These are phyloP conservation scores for Sebastes fasciatus DNA, from an alignment of 2,113 vertebrate genomes.

Conservation along the genomic window DNA sequence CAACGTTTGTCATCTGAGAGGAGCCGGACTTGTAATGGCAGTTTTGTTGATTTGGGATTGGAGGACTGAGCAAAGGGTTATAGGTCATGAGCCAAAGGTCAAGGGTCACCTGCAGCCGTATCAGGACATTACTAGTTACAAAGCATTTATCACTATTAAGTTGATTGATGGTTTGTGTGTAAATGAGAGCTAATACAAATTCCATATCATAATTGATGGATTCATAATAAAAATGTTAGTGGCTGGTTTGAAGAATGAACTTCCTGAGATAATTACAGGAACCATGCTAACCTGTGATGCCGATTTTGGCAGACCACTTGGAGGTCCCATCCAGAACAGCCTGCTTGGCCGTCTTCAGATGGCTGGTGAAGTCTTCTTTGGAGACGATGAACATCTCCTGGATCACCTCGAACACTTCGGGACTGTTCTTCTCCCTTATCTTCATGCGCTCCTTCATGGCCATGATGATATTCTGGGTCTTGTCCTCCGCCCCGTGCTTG, in stretches of 20 bases:
- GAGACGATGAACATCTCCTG: constrained; percentile 95
- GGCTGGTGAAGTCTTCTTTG: constrained; percentile 91
- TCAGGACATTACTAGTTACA: neutral
- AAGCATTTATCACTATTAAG: neutral
- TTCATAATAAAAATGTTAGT: neutral
- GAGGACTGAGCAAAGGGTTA: constrained; percentile 11
- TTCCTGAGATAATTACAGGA: neutral
- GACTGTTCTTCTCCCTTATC: constrained; percentile 95
- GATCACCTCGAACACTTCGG: constrained; percentile 96
- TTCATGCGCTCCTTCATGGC: constrained; percentile 99
- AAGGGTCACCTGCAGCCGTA: constrained; percentile 2
- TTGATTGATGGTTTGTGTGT: neutral
- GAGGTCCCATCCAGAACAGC: constrained; percentile 96
- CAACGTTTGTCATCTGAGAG: constrained; percentile 30
- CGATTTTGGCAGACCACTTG: constrained; percentile 99
- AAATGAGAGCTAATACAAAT: neutral
- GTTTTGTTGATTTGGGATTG: constrained; percentile 24
- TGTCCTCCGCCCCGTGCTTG: constrained; percentile 97
- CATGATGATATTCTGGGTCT: constrained; percentile 97
- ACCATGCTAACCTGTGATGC: constrained; percentile 91
- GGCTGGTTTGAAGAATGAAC: neutral
- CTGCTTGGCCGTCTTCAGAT: constrained; percentile 95
- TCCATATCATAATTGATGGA: neutral
- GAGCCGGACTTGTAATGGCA: constrained; percentile 6
- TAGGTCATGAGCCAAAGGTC: constrained; percentile 15